Percentiles rank a stretch among this genome's conserved stretches.
Conservation (phyloP, 2,113 vertebrate species). For the Bubo scandiacus region DNA sequence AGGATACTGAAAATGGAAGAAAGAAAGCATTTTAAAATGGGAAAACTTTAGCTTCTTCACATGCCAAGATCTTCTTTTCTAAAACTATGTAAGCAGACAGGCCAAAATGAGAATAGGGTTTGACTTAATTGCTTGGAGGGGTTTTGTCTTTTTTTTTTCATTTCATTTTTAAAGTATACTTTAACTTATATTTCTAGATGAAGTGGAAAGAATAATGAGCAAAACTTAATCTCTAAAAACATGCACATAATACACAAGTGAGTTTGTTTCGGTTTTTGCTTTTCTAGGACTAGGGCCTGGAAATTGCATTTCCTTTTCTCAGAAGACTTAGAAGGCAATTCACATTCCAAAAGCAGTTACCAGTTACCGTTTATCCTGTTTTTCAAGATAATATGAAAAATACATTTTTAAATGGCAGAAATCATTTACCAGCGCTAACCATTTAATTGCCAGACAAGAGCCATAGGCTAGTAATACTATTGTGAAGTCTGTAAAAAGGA, state of each 20-base stretch:
- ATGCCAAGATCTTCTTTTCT: not conserved
- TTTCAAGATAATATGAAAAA: not conserved
- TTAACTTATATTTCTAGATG: not conserved
- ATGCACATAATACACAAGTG: not conserved
- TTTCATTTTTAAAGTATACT: not conserved
- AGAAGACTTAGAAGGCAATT: not conserved
- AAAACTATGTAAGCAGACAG: not conserved
- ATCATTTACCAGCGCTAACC: not conserved
- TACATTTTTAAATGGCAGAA: not conserved
- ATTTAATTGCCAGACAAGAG: not conserved
- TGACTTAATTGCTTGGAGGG: not conserved
- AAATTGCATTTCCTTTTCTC: not conserved
- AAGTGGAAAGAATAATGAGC: not conserved
- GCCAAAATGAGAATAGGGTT: not conserved
- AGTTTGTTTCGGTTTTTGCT: not conserved
- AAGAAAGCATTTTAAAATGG: not conserved
- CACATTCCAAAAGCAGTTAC: not conserved
- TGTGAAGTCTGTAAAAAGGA: not conserved
- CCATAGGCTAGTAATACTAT: not conserved
- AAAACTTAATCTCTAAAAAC: not conserved
- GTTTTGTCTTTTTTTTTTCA: not conserved
- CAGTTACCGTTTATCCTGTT: not conserved
- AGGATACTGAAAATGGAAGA: not conserved
- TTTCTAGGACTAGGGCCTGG: not conserved
- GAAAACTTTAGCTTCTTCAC: not conserved